Conservation (phyloP, 2,113 vertebrate genomes). For the Myiagra hebetior region DNA sequence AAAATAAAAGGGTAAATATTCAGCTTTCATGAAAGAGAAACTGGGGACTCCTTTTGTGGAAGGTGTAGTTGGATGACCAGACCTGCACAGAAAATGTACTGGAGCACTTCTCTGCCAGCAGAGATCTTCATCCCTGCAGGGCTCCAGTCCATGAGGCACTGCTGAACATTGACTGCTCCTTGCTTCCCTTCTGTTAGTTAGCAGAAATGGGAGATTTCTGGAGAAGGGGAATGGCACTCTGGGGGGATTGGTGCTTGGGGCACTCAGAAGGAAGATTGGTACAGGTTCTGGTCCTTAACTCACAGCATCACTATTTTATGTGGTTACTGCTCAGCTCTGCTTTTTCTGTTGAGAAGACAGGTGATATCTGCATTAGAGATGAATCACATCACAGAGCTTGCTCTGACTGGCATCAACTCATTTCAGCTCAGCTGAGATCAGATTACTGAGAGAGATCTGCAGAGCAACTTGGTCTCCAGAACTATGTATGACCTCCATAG, state of each 20-base stretch:
- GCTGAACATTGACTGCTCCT: not conserved
- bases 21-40: not conserved
- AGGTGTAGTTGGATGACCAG: not conserved
- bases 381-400: not conserved
- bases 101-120: not conserved
- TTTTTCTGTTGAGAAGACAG: not conserved
- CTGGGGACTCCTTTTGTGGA: not conserved
- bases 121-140: not conserved
- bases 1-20: not conserved
- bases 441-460: not conserved
- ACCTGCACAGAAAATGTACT: not conserved
- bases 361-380: not conserved
- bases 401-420: not conserved
- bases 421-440: not conserved
- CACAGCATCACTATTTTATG: not conserved
- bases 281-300: not conserved
- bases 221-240: not conserved
- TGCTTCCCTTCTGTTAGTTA: fast-evolving
- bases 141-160: not conserved
- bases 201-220: not conserved
- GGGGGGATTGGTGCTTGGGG: not conserved
- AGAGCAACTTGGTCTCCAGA: not conserved
- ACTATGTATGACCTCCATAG: not conserved
- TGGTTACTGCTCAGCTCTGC: not conserved
- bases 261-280: not conserved